Evolutionary conservation across 1,140 invertebrate species (phyloP), one percentile per base, ranked within the genome.

Genomic region (Macrotrachela quadricornifera): DNA sequence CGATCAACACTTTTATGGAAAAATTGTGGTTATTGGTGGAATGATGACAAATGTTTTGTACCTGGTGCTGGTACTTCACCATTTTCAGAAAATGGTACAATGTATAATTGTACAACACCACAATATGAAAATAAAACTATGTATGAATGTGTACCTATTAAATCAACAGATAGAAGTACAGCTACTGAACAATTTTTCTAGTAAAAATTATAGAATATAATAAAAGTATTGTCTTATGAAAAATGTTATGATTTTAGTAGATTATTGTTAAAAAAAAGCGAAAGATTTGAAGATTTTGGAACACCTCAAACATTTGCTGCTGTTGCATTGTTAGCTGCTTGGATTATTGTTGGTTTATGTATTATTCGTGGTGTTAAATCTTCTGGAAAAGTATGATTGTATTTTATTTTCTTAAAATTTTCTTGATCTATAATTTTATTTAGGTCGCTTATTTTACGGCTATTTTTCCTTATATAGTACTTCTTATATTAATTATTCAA

Each of bases 281-380:
- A 30, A 16, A 39, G 38, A 39, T 10, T 83, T 57, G 79, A 82
- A 61, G 76, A 81, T 59, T 77, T 79, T 11, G 81, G 80, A 21
- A 69, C 71, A 49, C 74, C 82, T 71, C 56, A 74, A 0, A 82
- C 80, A 79, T 75, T 78, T 1, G 65, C 83, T 67, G 77, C 80
- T 8, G 66, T 75, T 3, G 82, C 79, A 67, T 70, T 83, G 8
- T 70, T 81, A 1, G 64, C 78, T n/a, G 80, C 80, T 46, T 85
- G 82, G 81, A 61, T 79, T 44, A 77, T 83, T 43, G 80, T 83
- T 16, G 82, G 81, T 60, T 72, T 83, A 36, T 82, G 80, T 62
- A 71, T 85, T 18, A 80, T 78, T 63, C 83, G 83, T 73, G 82
- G 82, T 30, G 79, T 85, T 12, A 80, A 83, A 64, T 81, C 79